Evolutionary conservation across 2,113 vertebrate genomes (phyloP).

Genomic region (Barbus barbus): DNA sequence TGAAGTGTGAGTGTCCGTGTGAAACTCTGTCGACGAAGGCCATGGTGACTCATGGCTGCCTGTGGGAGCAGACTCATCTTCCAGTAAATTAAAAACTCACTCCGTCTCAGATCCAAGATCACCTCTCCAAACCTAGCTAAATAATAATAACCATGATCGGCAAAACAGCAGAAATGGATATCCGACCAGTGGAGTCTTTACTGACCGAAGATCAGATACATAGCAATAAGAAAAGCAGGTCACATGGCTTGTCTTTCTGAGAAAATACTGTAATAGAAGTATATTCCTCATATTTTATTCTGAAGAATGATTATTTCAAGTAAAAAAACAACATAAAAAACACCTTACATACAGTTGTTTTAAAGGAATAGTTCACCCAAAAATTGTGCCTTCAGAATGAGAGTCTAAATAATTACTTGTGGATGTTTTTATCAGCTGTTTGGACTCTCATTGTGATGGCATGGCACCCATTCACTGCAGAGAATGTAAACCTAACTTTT

Average conservation of each 20-base stretch:
- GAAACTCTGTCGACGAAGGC: slow-evolving; percentile 8
- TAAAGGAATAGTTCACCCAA: no score
- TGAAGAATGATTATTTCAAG: no score
- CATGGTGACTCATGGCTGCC: slow-evolving; percentile 23
- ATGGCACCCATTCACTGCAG: no score
- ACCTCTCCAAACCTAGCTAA: not conserved
- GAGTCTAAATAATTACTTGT: no score
- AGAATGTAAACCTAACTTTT: no score
- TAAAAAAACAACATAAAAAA: no score
- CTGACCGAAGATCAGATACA: not conserved
- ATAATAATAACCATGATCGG: not conserved
- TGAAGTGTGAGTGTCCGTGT: slow-evolving; percentile 18
- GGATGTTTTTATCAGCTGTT: no score
- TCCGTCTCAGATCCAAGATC: not conserved
- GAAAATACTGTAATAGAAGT: not conserved
- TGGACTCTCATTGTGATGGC: no score
- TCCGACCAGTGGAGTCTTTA: no score
- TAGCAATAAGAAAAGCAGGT: not conserved
- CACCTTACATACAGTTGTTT: no score
- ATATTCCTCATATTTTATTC: no score
- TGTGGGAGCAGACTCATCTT: slow-evolving; percentile 1
- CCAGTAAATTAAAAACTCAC: slow-evolving; percentile 22
- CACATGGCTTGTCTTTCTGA: not conserved
- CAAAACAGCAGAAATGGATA: not conserved
- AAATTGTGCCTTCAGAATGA: no score